phyloP scores from a whole-genome alignment of 2,888 invertebrate species.

The Drosophila algonquin region DNA sequence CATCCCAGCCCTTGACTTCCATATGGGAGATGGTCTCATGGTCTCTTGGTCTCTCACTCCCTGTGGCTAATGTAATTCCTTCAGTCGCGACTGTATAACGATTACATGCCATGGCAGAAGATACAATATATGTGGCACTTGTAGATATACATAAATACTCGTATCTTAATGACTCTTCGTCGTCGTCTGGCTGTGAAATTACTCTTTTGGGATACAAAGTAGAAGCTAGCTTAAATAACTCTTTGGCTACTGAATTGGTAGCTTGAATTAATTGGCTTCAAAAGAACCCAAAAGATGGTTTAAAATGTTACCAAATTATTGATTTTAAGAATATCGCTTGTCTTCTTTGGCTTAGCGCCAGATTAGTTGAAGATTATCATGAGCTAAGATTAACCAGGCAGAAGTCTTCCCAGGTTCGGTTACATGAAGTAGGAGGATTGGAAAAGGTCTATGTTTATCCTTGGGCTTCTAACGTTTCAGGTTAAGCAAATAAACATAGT shows the following conservation, averaged over 20 bases:
- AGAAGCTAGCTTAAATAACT: neutral
- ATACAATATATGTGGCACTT: neutral
- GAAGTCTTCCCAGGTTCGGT: neutral
- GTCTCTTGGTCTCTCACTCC: neutral
- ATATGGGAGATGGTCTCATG: neutral
- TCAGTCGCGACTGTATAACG: neutral
- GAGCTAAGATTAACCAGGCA: neutral
- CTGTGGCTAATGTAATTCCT: neutral
- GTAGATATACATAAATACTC: neutral
- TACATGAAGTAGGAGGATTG: neutral
- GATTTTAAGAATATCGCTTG: neutral
- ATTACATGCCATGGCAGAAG: no score
- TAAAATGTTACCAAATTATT: no score
- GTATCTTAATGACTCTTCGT: neutral
- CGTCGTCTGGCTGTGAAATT: neutral
- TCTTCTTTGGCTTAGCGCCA: neutral
- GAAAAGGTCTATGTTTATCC: neutral
- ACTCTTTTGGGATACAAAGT: neutral
- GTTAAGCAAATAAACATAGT: neutral
- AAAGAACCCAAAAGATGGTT: no score
- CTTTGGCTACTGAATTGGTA: neutral
- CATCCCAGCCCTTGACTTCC: neutral
- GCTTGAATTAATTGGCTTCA: neutral
- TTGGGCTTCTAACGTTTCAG: neutral
- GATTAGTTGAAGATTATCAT: neutral